Evolutionary conservation across 2,113 vertebrate genomes (phyloP).

Genomic region (Phalacrocorax carbo): DNA sequence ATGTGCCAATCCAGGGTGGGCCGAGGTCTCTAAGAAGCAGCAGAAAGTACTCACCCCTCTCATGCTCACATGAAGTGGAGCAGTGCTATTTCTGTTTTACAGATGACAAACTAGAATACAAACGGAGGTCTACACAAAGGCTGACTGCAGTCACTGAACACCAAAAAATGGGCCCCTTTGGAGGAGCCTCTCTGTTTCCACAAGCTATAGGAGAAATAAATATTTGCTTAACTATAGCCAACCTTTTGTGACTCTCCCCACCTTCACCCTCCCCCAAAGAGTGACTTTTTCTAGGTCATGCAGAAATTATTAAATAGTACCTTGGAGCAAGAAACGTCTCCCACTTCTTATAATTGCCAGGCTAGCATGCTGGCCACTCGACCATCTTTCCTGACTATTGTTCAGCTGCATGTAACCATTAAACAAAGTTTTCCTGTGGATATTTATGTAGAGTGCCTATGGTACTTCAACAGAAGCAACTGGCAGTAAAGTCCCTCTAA

Average conservation of each 20-base stretch:
- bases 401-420: background rate
- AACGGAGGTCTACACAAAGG: background rate
- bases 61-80: background rate
- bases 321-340: background rate
- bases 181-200: background rate
- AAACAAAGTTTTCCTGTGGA: background rate
- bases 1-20: background rate
- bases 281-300: background rate
- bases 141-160: background rate
- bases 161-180: background rate
- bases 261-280: background rate
- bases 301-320: background rate
- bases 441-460: conserved; percentile 2
- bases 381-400: background rate
- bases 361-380: background rate
- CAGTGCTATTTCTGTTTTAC: background rate
- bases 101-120: background rate
- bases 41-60: background rate
- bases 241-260: background rate
- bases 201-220: background rate
- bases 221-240: background rate
- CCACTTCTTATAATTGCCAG: background rate
- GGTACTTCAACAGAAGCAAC: background rate
- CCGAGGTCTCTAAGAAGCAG: background rate
- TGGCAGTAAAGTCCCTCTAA: background rate